Base-by-base conservation (phyloP, 1,140 invertebrate genomes). In the Hypsibius dujardini region DNA sequence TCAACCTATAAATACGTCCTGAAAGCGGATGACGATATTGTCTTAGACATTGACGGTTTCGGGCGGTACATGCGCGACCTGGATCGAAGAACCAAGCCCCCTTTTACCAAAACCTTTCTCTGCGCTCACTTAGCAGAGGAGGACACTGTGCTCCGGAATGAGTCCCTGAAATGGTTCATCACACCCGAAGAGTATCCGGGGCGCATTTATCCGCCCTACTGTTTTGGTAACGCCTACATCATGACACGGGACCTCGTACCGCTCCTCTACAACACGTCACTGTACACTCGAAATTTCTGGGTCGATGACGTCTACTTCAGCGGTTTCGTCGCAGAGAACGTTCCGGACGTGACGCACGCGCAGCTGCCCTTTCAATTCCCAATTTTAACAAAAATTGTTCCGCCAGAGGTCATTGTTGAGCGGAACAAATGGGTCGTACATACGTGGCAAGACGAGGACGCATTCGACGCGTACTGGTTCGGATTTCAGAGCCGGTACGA, bases 281-380 rank as follows among this genome's bases (percentile, higher is more conserved):
- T 75, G 47, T 70, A 73, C 2, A 76, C 74, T 1, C 77, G 76
- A 1, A 79, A 78, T 59, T 79, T 81, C 71, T 81, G 79, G 78
- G 76, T 81, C 60, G 80, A 81, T 72, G 80, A 81, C 72, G 78
- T 78, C 60, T 81, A 79, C 70, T 73, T 80, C 12, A 81, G 79
- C 1, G 80, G 80, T 7, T 62, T 79, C n/a, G 71, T 81, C n/a
- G 73, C 76, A 67, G 45, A 42, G 3, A 15, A 12, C 12, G 12
- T 67, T 67, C 3, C 3, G 62, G 42, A 67, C 12, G 62, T 67
- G 3, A 12, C 7, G 12, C 42, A 7, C 62, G 42, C 45, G 12
- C 12, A 67, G 42, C 62, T 67, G 42, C 62, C 62, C 42, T 45
- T 15, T 67, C 62, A 67, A 67, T 7, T 12, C 45, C 62, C 62